These are phyloP conservation scores for Drosophila virilis DNA, from an alignment of 1,140 invertebrate genomes.

Conservation along the genomic window DNA sequence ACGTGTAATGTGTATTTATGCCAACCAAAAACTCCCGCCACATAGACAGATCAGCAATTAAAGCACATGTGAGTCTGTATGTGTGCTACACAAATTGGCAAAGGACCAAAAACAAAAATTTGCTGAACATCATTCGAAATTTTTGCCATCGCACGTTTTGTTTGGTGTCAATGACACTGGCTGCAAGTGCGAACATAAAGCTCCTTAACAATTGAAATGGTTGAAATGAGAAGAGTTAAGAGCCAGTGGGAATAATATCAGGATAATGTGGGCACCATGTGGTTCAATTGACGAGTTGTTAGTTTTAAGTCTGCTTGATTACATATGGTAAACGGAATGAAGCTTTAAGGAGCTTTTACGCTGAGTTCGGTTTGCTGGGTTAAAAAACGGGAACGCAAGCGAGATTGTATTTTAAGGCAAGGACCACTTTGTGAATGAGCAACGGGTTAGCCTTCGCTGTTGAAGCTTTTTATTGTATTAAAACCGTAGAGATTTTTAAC, in stretches of 20 bases:
- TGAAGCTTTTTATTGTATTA: too few relatives aligned
- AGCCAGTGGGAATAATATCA: not conserved
- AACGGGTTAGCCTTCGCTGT: too few relatives aligned
- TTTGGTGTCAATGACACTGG: conserved; percentile 8
- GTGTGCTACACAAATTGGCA: conserved; percentile 12
- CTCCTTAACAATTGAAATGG: not conserved
- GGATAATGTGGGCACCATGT: not conserved
- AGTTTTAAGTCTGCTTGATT: not conserved
- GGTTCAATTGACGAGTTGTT: conserved; percentile 2
- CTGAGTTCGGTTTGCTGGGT: not conserved
- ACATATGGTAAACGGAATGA: not conserved
- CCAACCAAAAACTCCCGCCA: conserved; percentile 40
- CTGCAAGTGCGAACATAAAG: conserved; percentile 5
- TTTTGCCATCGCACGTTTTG: conserved; percentile 12
- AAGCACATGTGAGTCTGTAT: conserved; percentile 36
- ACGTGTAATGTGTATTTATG: conserved; percentile 65
- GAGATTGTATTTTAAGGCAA: too few relatives aligned
- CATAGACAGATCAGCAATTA: conserved; percentile 75
- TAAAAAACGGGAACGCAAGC: too few relatives aligned
- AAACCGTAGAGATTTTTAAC: too few relatives aligned
- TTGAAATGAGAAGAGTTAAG: not conserved
- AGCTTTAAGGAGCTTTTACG: not conserved
- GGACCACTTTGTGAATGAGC: too few relatives aligned
- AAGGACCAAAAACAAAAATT: conserved; percentile 14
- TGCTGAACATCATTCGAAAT: conserved; percentile 22